phyloP scores from a whole-genome alignment of 1,140 invertebrate genomes.

The Drosophila micromelanica region DNA sequence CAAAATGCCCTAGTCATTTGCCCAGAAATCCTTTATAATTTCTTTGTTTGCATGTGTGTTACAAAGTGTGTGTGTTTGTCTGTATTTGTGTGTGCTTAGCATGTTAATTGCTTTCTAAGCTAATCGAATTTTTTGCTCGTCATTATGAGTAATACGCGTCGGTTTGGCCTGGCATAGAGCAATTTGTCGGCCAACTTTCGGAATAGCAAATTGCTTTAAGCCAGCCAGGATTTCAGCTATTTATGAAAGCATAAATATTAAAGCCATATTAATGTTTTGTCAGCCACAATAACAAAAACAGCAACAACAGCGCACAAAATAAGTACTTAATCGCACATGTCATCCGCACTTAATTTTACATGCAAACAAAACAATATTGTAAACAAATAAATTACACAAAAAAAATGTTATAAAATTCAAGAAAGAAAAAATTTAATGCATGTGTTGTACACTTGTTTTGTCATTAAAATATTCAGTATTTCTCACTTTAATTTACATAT shows the following conservation, averaged over 20 bases:
- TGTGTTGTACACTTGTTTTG: slow-evolving; percentile 1
- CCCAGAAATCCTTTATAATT: slow-evolving; percentile 58
- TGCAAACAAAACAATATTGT: slow-evolving; percentile 70
- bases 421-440: slow-evolving; percentile 21
- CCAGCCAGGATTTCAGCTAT: slow-evolving; percentile 52
- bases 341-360: slow-evolving; percentile 65
- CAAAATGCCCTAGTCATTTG: slow-evolving; percentile 58
- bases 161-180: slow-evolving; percentile 52
- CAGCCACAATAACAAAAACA: slow-evolving; percentile 26
- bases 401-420: background rate
- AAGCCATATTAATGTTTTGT: slow-evolving; percentile 49
- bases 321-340: slow-evolving; percentile 71
- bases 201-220: slow-evolving; percentile 71
- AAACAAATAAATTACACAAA: slow-evolving; percentile 42
- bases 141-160: slow-evolving; percentile 76
- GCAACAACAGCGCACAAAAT: slow-evolving; percentile 29
- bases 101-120: slow-evolving; percentile 78
- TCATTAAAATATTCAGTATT: slow-evolving; percentile 23
- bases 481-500: slow-evolving; percentile 36
- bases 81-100: slow-evolving; percentile 50
- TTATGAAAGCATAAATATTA: slow-evolving; percentile 43
- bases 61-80: background rate
- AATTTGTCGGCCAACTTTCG: slow-evolving; percentile 69
- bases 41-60: slow-evolving; percentile 1
- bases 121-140: slow-evolving; percentile 80